Base-by-base conservation (phyloP, 1,140 invertebrate species). In the Drosophila cardini region DNA sequence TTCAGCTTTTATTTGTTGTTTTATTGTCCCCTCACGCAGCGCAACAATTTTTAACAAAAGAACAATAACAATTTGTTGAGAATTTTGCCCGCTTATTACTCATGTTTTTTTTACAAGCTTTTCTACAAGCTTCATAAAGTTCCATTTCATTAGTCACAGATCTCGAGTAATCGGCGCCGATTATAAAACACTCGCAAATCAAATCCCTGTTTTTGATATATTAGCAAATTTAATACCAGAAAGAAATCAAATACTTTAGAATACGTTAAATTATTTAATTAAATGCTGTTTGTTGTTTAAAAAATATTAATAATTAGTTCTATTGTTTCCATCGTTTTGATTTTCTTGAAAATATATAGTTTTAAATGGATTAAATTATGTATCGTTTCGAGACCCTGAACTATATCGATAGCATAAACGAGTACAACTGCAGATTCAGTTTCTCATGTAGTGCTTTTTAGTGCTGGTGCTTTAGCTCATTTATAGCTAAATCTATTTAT, bases 131-230 rank as follows among this genome's bases (percentile, higher is more conserved):
- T 10, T 6, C 34, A 15, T 8, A 15, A 42, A 63, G 11, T 36
- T 16, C 21, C 21, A 9, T 34, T 13, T 4, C 5, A 42, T 72
- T 65, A 72, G 62, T 72, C 69, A 72, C 9, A 26, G 6, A 43
- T 26, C 18, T 55, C 13, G 10, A 45, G 15, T 16, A 53, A 45
- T 4, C 6, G 13, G 11, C 11, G 58, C 34, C 21, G 15, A 50
- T 16, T 40, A 8, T 45, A 18, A 10, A 16, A 45, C 13, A 45
- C 43, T 18, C 10, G 16, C 43, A 18, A 45, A 3, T 26, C 21
- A 26, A 26, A 26, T 26, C 21, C 21, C 21, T 26, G 21, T 26
- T 26, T 26, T 4, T 26, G 21, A 5, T 26, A 26, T 26, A 26
- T 26, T 26, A 26, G 0, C 21, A 40, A 13, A n/a, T 13, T 40